Percentiles rank a stretch among this genome's conserved stretches.
These are phyloP conservation scores for Drosophila ercepeae DNA, from an alignment of 1,140 invertebrate species.

Conservation along the genomic window DNA sequence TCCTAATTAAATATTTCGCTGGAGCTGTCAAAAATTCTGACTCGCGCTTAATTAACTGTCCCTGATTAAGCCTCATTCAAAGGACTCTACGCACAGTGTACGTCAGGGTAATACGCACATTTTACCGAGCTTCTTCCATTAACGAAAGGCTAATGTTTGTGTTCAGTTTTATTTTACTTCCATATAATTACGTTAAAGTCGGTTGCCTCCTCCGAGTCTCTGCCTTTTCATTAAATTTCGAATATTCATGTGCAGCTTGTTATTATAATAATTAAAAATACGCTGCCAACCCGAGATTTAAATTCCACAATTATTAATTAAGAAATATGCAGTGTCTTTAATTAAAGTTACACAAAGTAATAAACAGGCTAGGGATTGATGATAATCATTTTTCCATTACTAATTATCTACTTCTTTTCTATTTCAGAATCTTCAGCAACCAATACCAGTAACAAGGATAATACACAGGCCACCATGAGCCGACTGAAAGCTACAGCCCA, in stretches of 20 bases:
- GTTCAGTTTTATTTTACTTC: conserved; percentile 12
- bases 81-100: conserved; percentile 14
- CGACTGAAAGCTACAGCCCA: conserved; percentile 11
- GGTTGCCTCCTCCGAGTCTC: conserved; percentile 10
- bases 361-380: too few relatives aligned
- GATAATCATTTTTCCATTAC: not conserved
- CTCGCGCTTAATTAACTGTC: conserved; percentile 48
- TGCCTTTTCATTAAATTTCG: conserved; percentile 35
- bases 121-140: conserved; percentile 8
- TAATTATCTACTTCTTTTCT: conserved; percentile 1
- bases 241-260: conserved; percentile 21
- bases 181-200: conserved; percentile 31
- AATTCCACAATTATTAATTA: conserved; percentile 25
- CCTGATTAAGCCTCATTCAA: conserved; percentile 39
- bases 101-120: conserved; percentile 9
- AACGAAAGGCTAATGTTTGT: conserved; percentile 28
- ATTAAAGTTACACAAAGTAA: not conserved
- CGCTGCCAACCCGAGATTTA: not conserved
- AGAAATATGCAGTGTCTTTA: too few relatives aligned
- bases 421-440: conserved; percentile 6
- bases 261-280: conserved; percentile 50
- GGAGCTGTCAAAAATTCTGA: conserved; percentile 31
- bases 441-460: not conserved
- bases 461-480: conserved; percentile 30
- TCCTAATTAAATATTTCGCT: conserved; percentile 37